phyloP scores from a whole-genome alignment of 1,140 invertebrate species.

The Zaprionus inermis region DNA sequence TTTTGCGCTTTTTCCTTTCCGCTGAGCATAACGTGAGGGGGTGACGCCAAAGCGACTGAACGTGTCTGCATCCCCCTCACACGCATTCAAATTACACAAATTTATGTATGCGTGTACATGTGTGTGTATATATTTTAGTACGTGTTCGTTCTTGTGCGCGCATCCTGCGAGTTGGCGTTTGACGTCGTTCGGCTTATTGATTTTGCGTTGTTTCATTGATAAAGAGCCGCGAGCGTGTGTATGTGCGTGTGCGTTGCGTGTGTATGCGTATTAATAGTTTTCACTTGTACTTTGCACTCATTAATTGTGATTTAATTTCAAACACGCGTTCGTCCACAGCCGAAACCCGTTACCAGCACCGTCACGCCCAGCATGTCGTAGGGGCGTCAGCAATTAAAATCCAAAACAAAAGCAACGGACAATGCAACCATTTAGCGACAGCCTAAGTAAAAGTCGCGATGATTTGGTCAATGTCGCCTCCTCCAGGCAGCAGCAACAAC shows the following conservation, averaged over 20 bases:
- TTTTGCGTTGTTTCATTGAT: slow-evolving; percentile 68
- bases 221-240: slow-evolving; percentile 41
- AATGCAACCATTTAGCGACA: slow-evolving; percentile 82
- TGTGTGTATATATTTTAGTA: not conserved
- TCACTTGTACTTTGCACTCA: slow-evolving; percentile 18
- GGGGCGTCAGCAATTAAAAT: slow-evolving; percentile 27
- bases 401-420: slow-evolving; percentile 51
- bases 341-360: not conserved
- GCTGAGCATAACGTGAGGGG: slow-evolving; percentile 3
- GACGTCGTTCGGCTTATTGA: slow-evolving; percentile 58
- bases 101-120: not conserved
- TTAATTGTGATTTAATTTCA: slow-evolving; percentile 14
- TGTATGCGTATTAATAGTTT: slow-evolving; percentile 2
- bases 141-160: slow-evolving; percentile 15
- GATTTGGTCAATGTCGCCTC: slow-evolving; percentile 74
- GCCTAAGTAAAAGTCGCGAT: slow-evolving; percentile 80
- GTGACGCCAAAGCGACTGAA: slow-evolving; percentile 40
- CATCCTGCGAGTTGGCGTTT: slow-evolving; percentile 54
- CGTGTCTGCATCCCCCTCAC: slow-evolving; percentile 16
- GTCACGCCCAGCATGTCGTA: slow-evolving; percentile 62
- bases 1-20: slow-evolving; percentile 41
- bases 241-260: slow-evolving; percentile 8
- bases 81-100: slow-evolving; percentile 7
- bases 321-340: slow-evolving; percentile 20
- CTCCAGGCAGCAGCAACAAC: slow-evolving; percentile 59